Evolutionary conservation across 92 coral and sea anemone genomes (phyloP), one percentile per base, ranked within the genome.

Genomic region (Porites divaricata): DNA sequence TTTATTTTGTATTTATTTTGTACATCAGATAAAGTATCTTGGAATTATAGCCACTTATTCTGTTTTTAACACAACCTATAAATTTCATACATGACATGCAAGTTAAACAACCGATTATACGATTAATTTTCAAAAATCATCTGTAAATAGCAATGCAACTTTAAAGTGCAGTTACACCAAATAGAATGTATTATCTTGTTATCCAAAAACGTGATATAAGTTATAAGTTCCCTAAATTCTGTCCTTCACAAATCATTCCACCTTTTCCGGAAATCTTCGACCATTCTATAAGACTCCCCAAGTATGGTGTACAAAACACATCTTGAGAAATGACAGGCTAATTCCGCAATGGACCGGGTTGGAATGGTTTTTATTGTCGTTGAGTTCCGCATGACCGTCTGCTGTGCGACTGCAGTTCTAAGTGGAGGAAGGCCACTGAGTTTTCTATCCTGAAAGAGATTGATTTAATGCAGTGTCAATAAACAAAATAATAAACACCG

Each of bases 391-490:
- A 15, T 24, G 24, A 52, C 19, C 51, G 25, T 23, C 82, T 63
- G 80, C 80, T 75, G 80, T 8, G 50, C 82, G 64, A 59, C 62
- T 63, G 72, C 22, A 49, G 59, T 45, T 41, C 7, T 48, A 21
- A 78, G 82, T 45, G 82, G 26, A 2, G 56, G 54, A 6, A 78
- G 70, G 4, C 72, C 72, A 12, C 14, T 41, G 23, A 78, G 72
- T 63, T 63, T 45, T 51, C 82, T 48, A 23, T 78, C 82, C 82
- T 78, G 72, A 35, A 63, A 78, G 22, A 67, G 17, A 35, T 22
- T 24, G 70, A 15, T n/a, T 65, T 23, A 45, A 8, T 2, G 21
- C 15, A 25, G 68, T 64, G 23, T 9, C 21, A 7, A 64, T 21
- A 11, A 64, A 9, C 23, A 12, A 4, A 10, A 64, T 10, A 2